phyloP scores from a whole-genome alignment of 2,888 invertebrate genomes.

The Cryptocephalus primarius region DNA sequence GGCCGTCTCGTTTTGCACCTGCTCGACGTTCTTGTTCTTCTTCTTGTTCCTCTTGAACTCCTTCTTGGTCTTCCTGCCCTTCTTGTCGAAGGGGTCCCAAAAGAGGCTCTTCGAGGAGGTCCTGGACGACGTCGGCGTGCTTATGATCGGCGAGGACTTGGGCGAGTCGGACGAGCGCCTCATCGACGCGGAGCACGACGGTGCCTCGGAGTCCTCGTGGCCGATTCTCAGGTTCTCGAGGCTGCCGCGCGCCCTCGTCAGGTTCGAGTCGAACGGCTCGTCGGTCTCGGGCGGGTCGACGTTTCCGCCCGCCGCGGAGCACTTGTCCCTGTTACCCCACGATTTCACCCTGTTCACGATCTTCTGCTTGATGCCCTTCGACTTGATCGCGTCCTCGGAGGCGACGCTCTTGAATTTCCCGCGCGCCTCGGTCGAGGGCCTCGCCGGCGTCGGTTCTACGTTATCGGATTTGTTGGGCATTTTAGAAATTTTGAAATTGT shows the following conservation, averaged over 20 bases:
- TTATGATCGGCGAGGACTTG: conserved; percentile 17
- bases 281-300: not conserved
- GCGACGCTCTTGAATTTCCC: conserved; percentile 16
- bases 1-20: conserved; percentile 12
- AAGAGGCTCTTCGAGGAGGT: conserved; percentile 19
- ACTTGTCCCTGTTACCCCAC: conserved; percentile 17
- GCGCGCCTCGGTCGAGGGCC: not conserved
- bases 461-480: not conserved
- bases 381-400: conserved; percentile 20
- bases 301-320: conserved; percentile 5
- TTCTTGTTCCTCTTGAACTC: conserved; percentile 23
- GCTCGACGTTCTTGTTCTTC: conserved; percentile 5
- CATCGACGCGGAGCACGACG: conserved; percentile 6
- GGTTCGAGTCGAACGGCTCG: conserved; percentile 13
- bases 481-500: not conserved
- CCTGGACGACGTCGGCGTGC: conserved; percentile 7
- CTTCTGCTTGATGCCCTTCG: conserved; percentile 16
- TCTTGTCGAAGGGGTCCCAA: conserved; percentile 31
- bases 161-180: conserved; percentile 12
- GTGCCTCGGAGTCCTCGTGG: conserved; percentile 7
- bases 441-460: not conserved
- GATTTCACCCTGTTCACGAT: conserved; percentile 19
- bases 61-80: conserved; percentile 25
- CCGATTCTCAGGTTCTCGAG: conserved; percentile 23
- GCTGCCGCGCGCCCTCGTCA: conserved; percentile 27